Conservation (phyloP, 1,140 invertebrate genomes). For the Stenopsyche tienmushanensis region DNA sequence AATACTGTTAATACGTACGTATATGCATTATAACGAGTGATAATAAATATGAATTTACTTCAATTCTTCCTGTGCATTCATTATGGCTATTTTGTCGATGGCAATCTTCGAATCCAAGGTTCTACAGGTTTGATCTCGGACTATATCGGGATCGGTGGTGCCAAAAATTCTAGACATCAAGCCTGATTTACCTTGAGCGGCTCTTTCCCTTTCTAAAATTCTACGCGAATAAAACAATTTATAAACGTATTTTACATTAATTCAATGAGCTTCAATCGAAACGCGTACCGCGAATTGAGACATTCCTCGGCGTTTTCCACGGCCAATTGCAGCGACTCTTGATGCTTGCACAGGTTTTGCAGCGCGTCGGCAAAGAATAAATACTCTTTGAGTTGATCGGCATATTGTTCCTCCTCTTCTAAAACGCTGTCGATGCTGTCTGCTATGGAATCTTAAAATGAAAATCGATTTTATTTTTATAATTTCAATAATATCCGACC, state of each 20-base stretch:
- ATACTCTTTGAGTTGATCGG: slow-evolving; percentile 85
- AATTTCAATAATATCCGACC: not conserved
- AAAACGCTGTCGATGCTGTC: slow-evolving; percentile 73
- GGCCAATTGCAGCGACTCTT: slow-evolving; percentile 71
- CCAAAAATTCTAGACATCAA: slow-evolving; percentile 75
- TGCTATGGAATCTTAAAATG: slow-evolving; percentile 70
- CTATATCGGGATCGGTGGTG: slow-evolving; percentile 77
- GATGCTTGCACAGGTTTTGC: slow-evolving; percentile 72
- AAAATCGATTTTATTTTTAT: slow-evolving; percentile 9
- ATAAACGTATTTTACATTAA: not conserved
- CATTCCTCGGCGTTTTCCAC: slow-evolving; percentile 70
- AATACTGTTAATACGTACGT: not conserved
- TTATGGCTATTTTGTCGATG: slow-evolving; percentile 62
- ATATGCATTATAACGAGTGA: not conserved
- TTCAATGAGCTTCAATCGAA: slow-evolving; percentile 7
- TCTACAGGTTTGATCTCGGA: slow-evolving; percentile 70
- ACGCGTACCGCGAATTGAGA: slow-evolving; percentile 57
- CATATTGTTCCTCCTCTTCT: slow-evolving; percentile 80
- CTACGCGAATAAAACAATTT: slow-evolving; percentile 42
- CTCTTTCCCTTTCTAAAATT: slow-evolving; percentile 55
- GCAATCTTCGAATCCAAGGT: slow-evolving; percentile 73
- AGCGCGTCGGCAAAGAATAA: slow-evolving; percentile 73
- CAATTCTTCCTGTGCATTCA: slow-evolving; percentile 61
- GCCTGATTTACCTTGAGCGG: slow-evolving; percentile 66
- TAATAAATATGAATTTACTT: slow-evolving; percentile 51